Base-by-base conservation (phyloP, 2,113 vertebrate genomes). In the Petroica traversi region DNA sequence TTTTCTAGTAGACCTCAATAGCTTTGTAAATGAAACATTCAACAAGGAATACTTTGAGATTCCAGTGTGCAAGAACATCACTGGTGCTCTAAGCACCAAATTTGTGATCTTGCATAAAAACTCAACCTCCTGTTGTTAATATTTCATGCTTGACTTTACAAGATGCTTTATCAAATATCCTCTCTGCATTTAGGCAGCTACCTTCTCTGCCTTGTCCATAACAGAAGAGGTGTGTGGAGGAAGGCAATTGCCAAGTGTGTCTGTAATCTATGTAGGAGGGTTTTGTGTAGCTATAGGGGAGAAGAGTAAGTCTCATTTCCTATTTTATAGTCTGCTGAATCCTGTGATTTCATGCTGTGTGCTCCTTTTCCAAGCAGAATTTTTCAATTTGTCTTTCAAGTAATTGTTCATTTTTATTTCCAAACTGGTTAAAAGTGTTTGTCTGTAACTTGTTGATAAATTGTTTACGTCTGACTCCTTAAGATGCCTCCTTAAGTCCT, bases 241-340 rank as follows among this genome's bases (percentile, higher is more conserved):
- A 90, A 96, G 40, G 76, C 92, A 93, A 89, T 94, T 94, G 86
- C 91, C 67, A 75, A 93, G 82, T 18, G 2, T 63, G 79, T 75
- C 74, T 95, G 48, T 95, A 93, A 95, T 91, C 94, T 88, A 28
- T 34, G 95, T 95, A 55, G 93, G 92, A 96, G 85, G 87, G 90
- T 88, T 95, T 96, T 86, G 55, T 91, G 89, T 85, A 95, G 91
- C 92, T 96, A 85, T 84, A 88, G 93, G 92, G 82, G 68, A 93
- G 91, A 94, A 46, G 89, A 87, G 72, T 93, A 81, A 84, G 91
- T 96, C 89, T 95, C 80, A 85, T 87, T 96, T 95, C 95, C 91
- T 95, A 92, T 97, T 97, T 97, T 95, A 97, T 96, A 96, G 96
- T 96, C 95, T 95, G 88, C 86, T 96, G 95, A 91, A 89, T 97